phyloP scores from a whole-genome alignment of 2,888 invertebrate species.

The Leptura quadrifasciata region DNA sequence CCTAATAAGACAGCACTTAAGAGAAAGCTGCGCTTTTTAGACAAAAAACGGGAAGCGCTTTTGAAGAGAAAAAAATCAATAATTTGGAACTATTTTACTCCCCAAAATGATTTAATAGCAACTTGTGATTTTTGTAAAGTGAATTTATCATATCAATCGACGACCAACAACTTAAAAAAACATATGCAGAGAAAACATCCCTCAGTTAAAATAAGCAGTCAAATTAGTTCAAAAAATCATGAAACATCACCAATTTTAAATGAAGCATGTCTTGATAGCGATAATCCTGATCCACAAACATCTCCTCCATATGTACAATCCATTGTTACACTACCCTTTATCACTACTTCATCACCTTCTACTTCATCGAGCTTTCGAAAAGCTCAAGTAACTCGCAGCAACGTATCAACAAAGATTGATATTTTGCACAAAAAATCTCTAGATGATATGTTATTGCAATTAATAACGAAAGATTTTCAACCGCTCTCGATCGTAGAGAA shows the following conservation, averaged over 20 bases:
- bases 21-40: too few species aligned
- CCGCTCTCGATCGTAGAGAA: conserved; percentile 42
- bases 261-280: neutral
- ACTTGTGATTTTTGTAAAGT: neutral
- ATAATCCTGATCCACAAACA: neutral
- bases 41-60: too few species aligned
- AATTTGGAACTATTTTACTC: neutral
- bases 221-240: neutral
- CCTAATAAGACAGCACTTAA: too few species aligned
- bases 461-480: conserved; percentile 41
- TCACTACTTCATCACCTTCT: neutral
- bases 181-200: neutral
- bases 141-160: neutral
- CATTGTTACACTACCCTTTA: too few species aligned
- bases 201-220: neutral
- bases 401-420: neutral
- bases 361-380: neutral
- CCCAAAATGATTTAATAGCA: neutral
- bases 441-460: conserved; percentile 15
- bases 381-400: neutral
- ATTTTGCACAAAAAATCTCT: neutral
- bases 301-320: neutral
- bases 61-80: neutral
- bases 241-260: neutral
- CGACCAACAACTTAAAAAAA: neutral